A percentile compares a stretch with the other conserved stretches of the same genome.
These are phyloP conservation scores for Microctenopoma lineatum DNA, from an alignment of 2,797 vertebrate species.

Conservation along the genomic window DNA sequence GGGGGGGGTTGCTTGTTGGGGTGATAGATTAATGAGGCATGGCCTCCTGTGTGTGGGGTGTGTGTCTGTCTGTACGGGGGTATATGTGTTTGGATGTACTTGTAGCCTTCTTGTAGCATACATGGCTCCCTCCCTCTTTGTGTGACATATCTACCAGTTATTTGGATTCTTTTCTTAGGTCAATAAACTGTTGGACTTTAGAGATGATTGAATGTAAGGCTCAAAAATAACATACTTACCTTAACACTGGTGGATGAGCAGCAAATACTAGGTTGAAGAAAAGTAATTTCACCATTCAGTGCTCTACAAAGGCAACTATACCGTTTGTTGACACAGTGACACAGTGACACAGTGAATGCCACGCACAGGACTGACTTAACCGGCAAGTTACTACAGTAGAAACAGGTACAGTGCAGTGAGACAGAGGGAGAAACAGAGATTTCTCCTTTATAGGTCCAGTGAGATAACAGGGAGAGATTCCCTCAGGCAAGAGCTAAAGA, in stretches of 20 bases:
- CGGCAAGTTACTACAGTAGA: constrained; percentile 41
- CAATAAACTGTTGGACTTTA: not conserved
- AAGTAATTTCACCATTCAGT: constrained; percentile 1
- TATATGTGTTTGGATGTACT: constrained; percentile 1
- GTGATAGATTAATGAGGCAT: constrained; percentile 78
- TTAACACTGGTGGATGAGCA: not conserved
- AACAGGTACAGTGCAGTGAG: constrained; percentile 48
- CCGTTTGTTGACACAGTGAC: constrained; percentile 65
- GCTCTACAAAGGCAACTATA: constrained; percentile 16
- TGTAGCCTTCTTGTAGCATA: constrained; percentile 12
- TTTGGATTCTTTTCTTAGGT: not conserved
- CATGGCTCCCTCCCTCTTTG: not conserved
- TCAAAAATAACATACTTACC: not conserved
- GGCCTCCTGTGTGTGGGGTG: constrained; percentile 67
- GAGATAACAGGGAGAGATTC: constrained; percentile 60
- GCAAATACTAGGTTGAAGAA: constrained; percentile 5
- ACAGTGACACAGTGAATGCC: constrained; percentile 68
- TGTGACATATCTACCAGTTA: constrained; percentile 4
- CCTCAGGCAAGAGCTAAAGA: constrained; percentile 53
- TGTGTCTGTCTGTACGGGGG: constrained; percentile 40
- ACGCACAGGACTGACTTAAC: constrained; percentile 30
- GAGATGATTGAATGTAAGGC: not conserved
- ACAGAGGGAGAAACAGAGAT: constrained; percentile 51
- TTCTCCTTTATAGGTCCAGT: constrained; percentile 54
- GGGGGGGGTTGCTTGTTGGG: constrained; percentile 56